Base-by-base conservation (phyloP, 2,888 invertebrate species). In the Drosophila quinaria region DNA sequence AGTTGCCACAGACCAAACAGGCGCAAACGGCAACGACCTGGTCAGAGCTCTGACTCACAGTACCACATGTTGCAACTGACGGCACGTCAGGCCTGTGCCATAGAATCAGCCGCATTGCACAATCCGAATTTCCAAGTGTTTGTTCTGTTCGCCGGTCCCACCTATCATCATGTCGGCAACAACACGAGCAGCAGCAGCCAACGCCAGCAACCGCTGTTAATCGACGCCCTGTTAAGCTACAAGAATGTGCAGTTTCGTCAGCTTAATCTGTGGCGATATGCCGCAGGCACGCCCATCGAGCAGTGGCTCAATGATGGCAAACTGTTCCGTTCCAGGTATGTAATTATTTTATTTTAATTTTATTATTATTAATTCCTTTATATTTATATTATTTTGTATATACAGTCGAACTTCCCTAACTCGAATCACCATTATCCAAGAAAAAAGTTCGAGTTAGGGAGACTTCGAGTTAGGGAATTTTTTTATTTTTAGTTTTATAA, bases 231-330 rank as follows among this genome's bases (percentile, higher is more conserved):
- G 55, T 68, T 89, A 4, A 76, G 81, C 13, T 92, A 92, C 70
- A 78, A 86, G 13, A 92, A 92, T 71, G 84, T 92, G 1, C 78
- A 91, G 58, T 70, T 92, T 22, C 81, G 92, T 9, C 91, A 89
- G 68, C 56, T 92, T 1, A 91, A 92, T 80, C 76, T 92, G 10
- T 91, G 91, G 90, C 87, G 89, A 6, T 92, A 92, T 84, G 90
- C 92, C 0, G 80, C 85, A 5, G 80, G 81, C 13, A 92, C 92
- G 4, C 92, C 92, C 11, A 83, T 91, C 9, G 86, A 90, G 46
- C 86, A 90, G 10, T 92, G 92, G 91, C 62, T 92, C 0, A 84
- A 89, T 8, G 86, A 87, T 56, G 92, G 91, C 1, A 56, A 84
- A 4, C 64, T 93, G 11, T 92, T 92, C 63, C 78, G 80, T 4